Evolutionary conservation across 2,888 invertebrate species (phyloP), one percentile per base, ranked within the genome.

Genomic region (Brachyptera risi): DNA sequence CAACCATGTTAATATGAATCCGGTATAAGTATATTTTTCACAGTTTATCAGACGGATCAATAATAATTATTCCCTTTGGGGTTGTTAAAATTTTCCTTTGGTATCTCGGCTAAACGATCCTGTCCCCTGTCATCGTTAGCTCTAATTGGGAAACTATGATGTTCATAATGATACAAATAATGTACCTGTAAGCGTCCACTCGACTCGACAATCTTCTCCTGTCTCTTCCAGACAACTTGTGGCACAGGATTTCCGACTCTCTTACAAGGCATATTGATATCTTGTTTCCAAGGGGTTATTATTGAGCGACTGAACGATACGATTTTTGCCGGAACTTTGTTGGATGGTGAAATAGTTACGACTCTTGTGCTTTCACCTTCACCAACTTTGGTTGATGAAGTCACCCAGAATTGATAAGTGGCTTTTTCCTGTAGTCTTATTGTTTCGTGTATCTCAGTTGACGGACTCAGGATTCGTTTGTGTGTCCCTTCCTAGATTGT

Each of bases 201-300:
- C 1, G 87, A 84, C 71, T 90, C 90, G 67, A 92, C 78, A 11
- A 83, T 78, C 60, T 84, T 86, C 1, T 88, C 88, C 69, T 90
- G 87, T 75, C 90, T 84, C 60, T 84, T 86, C 92, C 92, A 92
- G 50, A 83, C 82, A 21, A 88, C 85, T 1, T 84, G 81, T 0
- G 93, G 91, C 1, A 83, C 78, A 0, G 94, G 93, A 1, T 87
- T 79, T 1, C 95, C 95, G 0, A 94, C 93, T 73, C 88, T 87
- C 68, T 87, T 85, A 71, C 96, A 96, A 0, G 90, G 86, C 35
- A 96, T 75, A 26, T 85, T 85, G 37, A 94, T 83, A 69, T 91
- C 87, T 72, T 90, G 89, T 70, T 93, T 92, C 92, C 94, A 95
- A 1, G 92, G 91, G 3, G 86, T 88, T 26, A 88, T 81, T 65